Evolutionary conservation across 2,113 vertebrate species (phyloP).

Genomic region (Ceyx margarethae): DNA sequence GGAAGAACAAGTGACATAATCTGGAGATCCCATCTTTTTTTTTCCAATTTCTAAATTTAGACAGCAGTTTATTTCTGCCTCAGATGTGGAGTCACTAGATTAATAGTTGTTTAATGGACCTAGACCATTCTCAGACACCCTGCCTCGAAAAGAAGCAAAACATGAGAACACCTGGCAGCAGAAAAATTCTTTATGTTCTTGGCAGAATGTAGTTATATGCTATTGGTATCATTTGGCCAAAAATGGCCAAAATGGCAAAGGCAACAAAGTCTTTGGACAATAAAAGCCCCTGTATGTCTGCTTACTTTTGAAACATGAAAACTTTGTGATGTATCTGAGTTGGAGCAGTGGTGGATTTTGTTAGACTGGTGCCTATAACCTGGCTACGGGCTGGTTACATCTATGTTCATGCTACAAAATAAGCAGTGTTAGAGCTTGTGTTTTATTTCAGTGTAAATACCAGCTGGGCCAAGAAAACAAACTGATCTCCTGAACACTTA

Average conservation of each 20-base stretch:
- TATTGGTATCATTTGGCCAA: neutral
- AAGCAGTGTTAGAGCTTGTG: neutral
- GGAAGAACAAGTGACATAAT: neutral
- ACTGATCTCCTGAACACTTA: neutral
- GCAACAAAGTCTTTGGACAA: neutral
- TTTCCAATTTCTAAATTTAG: neutral
- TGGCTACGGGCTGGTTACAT: neutral
- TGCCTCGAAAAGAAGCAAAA: neutral
- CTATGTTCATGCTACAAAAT: neutral
- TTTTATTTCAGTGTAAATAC: neutral
- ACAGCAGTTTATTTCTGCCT: neutral
- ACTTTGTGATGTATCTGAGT: neutral
- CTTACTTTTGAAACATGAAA: neutral
- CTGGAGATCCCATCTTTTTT: neutral
- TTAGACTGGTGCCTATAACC: neutral
- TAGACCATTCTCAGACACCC: neutral
- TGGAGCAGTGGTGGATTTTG: neutral
- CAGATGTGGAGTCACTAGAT: neutral
- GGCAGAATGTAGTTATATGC: neutral
- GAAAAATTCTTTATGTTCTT: neutral
- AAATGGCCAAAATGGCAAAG: neutral
- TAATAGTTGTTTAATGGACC: neutral
- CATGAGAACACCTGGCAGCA: neutral
- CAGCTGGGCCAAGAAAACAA: neutral
- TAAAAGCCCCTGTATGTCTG: neutral